Base-by-base conservation (phyloP, 1,140 invertebrate genomes). In the Caenorhabditis brenneri region DNA sequence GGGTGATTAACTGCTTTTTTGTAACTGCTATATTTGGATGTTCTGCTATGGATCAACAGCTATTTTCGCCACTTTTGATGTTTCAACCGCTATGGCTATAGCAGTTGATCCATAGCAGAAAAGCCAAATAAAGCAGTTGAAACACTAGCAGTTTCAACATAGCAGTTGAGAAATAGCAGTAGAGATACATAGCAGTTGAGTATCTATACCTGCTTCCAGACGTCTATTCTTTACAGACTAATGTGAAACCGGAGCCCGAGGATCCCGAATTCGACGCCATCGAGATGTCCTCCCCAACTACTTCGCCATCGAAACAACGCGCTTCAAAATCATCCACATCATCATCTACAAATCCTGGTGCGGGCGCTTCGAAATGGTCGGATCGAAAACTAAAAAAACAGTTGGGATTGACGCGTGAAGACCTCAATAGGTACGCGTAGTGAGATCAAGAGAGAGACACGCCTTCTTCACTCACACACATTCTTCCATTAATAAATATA, bases 371-470 rank as follows among this genome's bases (percentile, higher is more conserved):
- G 42, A 74, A 74, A 74, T 74, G 65, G 65, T 42, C 65, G 33
- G 65, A 74, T 74, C 65, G 65, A 12, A 29, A 74, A 24, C n/a
- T 74, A 15, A 74, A 42, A 74, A 33, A 36, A 74, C 65, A 74
- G 36, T 74, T 74, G 65, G 65, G 65, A 42, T 42, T 74, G 65
- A 74, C 65, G 65, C 65, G 65, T 74, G 65, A 74, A 74, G 65
- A 74, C 65, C 65, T 74, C 65, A 74, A 74, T 74, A 74, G 65
- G 65, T 74, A 74, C 65, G 65, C 65, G 65, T 74, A 74, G 65
- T 19, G 15, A 19, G 15, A 36, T 33, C 19, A 42, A 74, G 65
- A 74, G 24, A 6, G 31, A 10, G 24, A 3, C 9, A 0, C 58
- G 16, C 16, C 31, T n/a, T 5, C 58, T 65, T 27, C 65, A 9